Evolutionary conservation across 2,113 vertebrate genomes (phyloP).

Genomic region (Australoheros scitulus): DNA sequence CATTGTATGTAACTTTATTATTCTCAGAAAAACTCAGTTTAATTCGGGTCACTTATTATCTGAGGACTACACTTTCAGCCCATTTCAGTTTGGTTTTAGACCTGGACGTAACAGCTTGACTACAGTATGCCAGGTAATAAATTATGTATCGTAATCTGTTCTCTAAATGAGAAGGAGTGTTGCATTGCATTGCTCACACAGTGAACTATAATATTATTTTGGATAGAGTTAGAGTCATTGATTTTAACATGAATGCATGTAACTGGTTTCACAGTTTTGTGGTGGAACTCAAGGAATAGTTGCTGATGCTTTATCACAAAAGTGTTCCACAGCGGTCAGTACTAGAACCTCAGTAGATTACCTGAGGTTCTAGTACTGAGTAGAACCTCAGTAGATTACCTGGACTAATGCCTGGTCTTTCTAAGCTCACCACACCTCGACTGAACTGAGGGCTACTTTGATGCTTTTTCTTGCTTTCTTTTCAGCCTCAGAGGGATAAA

Average conservation of each 20-base stretch:
- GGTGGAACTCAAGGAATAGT: no score
- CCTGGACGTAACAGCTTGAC: background rate
- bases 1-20: no score
- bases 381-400: background rate
- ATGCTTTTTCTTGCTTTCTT: rapidly evolving
- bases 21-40: no score
- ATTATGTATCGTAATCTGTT: background rate
- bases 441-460: background rate
- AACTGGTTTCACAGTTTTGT: no score
- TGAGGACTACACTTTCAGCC: background rate
- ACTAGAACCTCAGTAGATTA: background rate
- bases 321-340: no score
- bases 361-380: no score
- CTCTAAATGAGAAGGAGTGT: background rate
- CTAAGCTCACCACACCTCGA: background rate
- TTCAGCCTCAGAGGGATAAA: no score
- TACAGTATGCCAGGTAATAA: background rate
- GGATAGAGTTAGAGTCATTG: rapidly evolving
- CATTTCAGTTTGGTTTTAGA: background rate
- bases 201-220: background rate
- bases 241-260: background rate
- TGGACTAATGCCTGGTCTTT: background rate
- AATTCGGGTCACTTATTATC: background rate
- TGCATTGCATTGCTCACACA: background rate
- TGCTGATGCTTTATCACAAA: no score